Evolutionary conservation across 2,888 invertebrate species (phyloP).

Genomic region (Eledone cirrhosa): DNA sequence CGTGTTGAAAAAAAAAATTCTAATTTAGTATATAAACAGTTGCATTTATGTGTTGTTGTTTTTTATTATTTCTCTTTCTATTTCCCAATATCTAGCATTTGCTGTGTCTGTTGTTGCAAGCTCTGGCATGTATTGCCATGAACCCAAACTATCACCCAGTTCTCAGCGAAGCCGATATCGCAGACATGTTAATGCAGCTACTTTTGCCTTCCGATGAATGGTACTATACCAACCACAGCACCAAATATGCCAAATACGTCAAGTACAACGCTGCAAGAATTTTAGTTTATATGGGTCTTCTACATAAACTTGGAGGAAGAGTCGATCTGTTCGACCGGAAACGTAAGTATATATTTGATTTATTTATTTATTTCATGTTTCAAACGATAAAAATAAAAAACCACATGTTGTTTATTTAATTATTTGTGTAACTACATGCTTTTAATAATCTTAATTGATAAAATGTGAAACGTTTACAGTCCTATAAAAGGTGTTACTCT

Average conservation of each 20-base stretch:
- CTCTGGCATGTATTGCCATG: conserved; percentile 72
- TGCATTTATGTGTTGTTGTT: too few relatives aligned
- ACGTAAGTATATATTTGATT: conserved; percentile 64
- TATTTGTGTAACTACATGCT: neutral
- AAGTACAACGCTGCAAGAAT: conserved; percentile 75
- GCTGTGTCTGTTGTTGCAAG: conserved; percentile 73
- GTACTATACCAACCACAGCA: conserved; percentile 76
- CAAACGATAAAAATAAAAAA: neutral
- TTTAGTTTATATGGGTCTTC: conserved; percentile 74
- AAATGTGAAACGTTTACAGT: neutral
- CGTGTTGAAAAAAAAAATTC: too few relatives aligned
- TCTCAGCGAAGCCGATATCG: conserved; percentile 72
- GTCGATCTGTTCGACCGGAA: conserved; percentile 73
- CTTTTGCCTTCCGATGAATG: conserved; percentile 76
- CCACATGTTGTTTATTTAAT: neutral
- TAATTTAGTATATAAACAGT: too few relatives aligned
- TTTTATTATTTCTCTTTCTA: neutral
- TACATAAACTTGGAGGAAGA: conserved; percentile 72
- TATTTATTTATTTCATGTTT: neutral
- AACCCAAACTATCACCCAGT: conserved; percentile 71
- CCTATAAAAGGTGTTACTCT: neutral
- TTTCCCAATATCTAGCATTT: conserved; percentile 70
- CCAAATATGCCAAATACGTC: conserved; percentile 74
- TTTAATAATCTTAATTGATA: neutral
- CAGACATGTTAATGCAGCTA: conserved; percentile 73